phyloP scores from a whole-genome alignment of 2,888 invertebrate species.

The Stictocephala bisonia region DNA sequence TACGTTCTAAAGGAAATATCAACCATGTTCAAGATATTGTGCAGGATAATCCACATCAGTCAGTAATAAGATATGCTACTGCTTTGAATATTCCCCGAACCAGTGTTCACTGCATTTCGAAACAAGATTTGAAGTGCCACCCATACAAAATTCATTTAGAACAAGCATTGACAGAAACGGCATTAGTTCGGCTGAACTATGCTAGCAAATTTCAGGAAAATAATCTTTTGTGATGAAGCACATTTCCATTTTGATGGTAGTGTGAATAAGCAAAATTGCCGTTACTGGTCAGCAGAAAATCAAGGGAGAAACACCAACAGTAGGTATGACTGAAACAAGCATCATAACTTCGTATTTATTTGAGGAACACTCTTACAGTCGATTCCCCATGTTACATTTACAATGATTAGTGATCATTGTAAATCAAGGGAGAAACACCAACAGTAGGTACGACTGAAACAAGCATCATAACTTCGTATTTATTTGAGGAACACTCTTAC shows the following conservation, averaged over 20 bases:
- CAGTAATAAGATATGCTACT: background rate
- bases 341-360: background rate
- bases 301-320: constrained; percentile 1
- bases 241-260: constrained; percentile 17
- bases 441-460: no score
- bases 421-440: no score
- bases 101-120: constrained; percentile 6
- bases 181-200: background rate
- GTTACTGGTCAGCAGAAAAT: constrained; percentile 9
- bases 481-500: no score
- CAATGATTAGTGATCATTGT: constrained; percentile 19
- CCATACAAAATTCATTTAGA: constrained; percentile 16
- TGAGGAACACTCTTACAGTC: constrained; percentile 20
- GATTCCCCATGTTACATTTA: constrained; percentile 1
- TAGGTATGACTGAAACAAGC: constrained; percentile 5
- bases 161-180: background rate
- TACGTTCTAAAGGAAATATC: background rate
- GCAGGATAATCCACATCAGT: background rate
- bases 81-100: constrained; percentile 11
- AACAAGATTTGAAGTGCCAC: constrained; percentile 22
- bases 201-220: background rate
- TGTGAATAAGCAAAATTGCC: background rate
- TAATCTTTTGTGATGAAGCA: constrained; percentile 14
- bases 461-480: no score
- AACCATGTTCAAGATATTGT: constrained; percentile 8